These are phyloP conservation scores for Patella depressa DNA, from an alignment of 2,888 invertebrate genomes.

Conservation along the genomic window DNA sequence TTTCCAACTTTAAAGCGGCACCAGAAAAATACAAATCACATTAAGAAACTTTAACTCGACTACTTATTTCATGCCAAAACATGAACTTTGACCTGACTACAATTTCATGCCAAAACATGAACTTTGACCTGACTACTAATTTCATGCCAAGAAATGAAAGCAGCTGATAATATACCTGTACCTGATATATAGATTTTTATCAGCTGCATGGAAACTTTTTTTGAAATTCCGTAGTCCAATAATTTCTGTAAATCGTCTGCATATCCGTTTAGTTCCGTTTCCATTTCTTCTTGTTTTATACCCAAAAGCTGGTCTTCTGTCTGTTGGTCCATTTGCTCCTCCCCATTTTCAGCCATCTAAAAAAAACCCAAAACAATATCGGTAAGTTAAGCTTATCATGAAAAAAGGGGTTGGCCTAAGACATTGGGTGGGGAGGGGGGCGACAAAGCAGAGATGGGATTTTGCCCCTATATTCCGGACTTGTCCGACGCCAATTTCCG, in stretches of 20 bases:
- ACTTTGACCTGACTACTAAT: background rate
- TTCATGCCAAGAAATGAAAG: conserved; percentile 8
- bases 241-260: conserved; percentile 94
- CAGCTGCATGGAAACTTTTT: conserved; percentile 93
- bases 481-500: too few relatives aligned
- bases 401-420: too few relatives aligned
- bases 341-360: conserved; percentile 51
- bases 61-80: too few relatives aligned
- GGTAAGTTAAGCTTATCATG: background rate
- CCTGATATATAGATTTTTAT: conserved; percentile 98
- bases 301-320: conserved; percentile 43
- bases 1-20: too few relatives aligned
- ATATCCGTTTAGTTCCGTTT: conserved; percentile 44
- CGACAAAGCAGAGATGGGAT: too few relatives aligned
- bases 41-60: too few relatives aligned
- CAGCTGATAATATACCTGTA: conserved; percentile 43
- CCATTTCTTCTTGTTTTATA: conserved; percentile 35
- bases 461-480: too few relatives aligned
- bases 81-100: too few relatives aligned
- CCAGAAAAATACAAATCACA: too few relatives aligned
- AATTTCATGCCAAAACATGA: too few relatives aligned
- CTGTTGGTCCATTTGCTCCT: conserved; percentile 41
- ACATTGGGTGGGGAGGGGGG: too few relatives aligned
- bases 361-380: conserved; percentile 7
- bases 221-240: conserved; percentile 94